A percentile compares a stretch with the other conserved stretches of the same genome.
Evolutionary conservation across 1,140 invertebrate species (phyloP).

Genomic region (Atta texana): DNA sequence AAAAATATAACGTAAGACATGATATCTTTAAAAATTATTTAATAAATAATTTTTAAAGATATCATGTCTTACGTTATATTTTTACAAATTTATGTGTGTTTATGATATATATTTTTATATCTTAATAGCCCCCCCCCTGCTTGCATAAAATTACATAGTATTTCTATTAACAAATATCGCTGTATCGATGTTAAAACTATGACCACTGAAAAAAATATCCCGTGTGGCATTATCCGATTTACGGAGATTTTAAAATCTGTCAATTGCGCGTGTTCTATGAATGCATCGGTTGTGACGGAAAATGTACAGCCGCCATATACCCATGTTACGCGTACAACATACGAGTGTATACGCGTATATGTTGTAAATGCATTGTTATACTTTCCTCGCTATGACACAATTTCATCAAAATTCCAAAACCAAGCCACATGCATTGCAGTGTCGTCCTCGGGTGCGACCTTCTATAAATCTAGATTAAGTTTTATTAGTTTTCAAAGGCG

Average conservation of each 20-base stretch:
- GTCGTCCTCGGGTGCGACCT: not conserved
- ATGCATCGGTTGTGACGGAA: slow-evolving; percentile 9
- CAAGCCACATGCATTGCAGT: not conserved
- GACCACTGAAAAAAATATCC: slow-evolving; percentile 15
- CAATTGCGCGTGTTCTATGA: slow-evolving; percentile 36
- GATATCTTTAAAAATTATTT: too few species aligned
- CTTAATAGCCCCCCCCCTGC: not conserved
- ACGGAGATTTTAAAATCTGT: slow-evolving; percentile 51
- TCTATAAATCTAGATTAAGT: slow-evolving; percentile 46
- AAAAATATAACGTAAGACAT: too few species aligned
- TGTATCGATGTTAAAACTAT: slow-evolving; percentile 31
- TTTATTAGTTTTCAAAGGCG: slow-evolving; percentile 43
- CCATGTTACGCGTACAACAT: not conserved
- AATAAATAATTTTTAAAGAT: too few species aligned
- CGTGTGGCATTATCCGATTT: slow-evolving; percentile 24
- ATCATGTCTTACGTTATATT: not conserved
- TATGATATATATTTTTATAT: not conserved
- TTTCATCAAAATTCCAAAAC: not conserved
- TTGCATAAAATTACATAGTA: slow-evolving; percentile 8
- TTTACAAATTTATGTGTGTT: not conserved
- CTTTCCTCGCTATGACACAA: not conserved
- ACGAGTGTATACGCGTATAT: not conserved
- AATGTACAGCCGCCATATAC: not conserved
- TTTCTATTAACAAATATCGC: slow-evolving; percentile 18
- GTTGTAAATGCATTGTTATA: slow-evolving; percentile 18